Base-by-base conservation (phyloP, 2,797 vertebrate species). In the Nannoperca australis region DNA sequence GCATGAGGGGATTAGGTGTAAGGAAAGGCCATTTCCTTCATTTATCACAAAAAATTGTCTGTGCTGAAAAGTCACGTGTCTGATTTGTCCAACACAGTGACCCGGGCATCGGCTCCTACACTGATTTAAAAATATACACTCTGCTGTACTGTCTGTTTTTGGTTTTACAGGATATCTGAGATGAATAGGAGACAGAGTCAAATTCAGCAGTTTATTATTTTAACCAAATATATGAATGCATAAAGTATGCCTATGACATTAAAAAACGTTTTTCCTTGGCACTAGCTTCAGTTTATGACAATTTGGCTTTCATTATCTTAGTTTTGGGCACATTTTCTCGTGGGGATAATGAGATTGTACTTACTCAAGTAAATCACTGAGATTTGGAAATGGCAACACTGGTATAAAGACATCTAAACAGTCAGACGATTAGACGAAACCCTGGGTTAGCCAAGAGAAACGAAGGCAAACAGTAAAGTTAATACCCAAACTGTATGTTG, bases 1-100 rank as follows among this genome's bases (percentile, higher is more conserved):
- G 58, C 85, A 78, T 59, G 64, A 66, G 80, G 65, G 76, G 81
- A 87, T 89, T 84, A 81, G 53, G 69, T 70, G 67, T 49, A 79
- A 85, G 83, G 79, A 81, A 83, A 87, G 76, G 79, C 73, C 49
- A 85, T 91, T 92, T 90, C 86, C 88, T 91, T 76, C 55, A 68
- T 79, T 79, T 81, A 68, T 85, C 70, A 83, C n/a, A 47, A 75
- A 88, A 84, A 85, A 70, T 50, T 61, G 50, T 42, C 59, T 8
- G 51, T 15, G 36, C 71, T 78, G 75, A 85, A 77, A 82, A 74
- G 82, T 69, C 18, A 12, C 30, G 38, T 51, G 66, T 83, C 77
- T 62, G 68, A 78, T 76, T 73, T 42, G 56, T 85, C 42, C 64
- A 62, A 72, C 66, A 49, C 32, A 30, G 40, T 64, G 77, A 80